A percentile compares a stretch with the other conserved stretches of the same genome.
phyloP scores from a whole-genome alignment of 2,113 vertebrate genomes.

The Ahaetulla prasina region DNA sequence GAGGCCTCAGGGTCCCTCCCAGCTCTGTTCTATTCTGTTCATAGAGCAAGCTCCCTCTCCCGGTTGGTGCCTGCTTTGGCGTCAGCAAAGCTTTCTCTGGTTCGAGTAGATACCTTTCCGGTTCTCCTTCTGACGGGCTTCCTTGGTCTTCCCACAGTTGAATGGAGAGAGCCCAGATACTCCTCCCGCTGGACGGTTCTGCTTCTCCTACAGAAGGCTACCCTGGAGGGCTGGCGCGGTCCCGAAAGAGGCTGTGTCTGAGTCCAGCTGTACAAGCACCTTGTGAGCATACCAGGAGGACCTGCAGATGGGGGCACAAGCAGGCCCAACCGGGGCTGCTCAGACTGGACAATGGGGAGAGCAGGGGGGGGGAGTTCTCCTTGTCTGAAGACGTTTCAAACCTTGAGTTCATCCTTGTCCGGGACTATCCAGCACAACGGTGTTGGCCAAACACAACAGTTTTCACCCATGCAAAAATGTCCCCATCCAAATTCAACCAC shows the following conservation, averaged over 20 bases:
- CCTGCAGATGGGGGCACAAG: accelerated
- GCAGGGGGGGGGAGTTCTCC: accelerated
- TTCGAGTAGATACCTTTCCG: not conserved
- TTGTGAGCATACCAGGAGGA: not conserved
- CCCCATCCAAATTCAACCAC: not conserved
- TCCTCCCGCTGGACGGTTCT: not conserved
- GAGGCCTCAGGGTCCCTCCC: too few species aligned
- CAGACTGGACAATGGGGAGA: too few species aligned
- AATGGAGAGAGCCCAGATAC: not conserved
- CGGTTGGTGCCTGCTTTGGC: not conserved
- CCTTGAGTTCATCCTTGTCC: not conserved
- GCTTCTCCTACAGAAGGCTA: not conserved
- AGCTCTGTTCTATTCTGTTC: too few species aligned
- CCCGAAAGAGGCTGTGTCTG: not conserved
- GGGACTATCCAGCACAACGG: not conserved
- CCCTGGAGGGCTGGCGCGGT: accelerated
- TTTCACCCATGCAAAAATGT: not conserved
- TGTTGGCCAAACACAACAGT: not conserved
- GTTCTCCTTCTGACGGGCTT: not conserved
- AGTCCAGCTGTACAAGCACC: not conserved
- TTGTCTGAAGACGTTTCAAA: not conserved
- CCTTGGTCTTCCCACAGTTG: slow-evolving; percentile 7
- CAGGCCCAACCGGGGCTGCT: not conserved
- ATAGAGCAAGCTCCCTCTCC: not conserved
- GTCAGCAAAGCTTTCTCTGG: not conserved